A percentile compares a stretch with the other conserved stretches of the same genome.
Evolutionary conservation across 2,113 vertebrate species (phyloP).

Genomic region (Hystrix cristata): DNA sequence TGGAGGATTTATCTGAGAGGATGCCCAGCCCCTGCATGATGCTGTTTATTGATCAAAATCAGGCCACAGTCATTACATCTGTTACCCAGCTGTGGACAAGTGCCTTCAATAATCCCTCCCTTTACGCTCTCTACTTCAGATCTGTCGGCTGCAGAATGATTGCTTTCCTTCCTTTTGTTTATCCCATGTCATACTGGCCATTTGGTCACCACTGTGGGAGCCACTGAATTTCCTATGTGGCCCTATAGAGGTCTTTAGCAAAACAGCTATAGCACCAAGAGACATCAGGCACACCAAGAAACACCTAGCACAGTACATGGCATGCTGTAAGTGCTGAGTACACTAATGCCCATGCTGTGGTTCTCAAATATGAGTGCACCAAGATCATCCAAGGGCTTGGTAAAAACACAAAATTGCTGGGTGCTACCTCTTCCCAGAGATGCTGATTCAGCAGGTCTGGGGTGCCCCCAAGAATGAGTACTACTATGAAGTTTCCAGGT

Average conservation of each 20-base stretch:
- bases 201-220: neutral
- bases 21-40: constrained; percentile 76
- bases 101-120: constrained; percentile 67
- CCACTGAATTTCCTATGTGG: neutral
- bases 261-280: constrained; percentile 50
- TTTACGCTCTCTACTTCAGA: constrained; percentile 70
- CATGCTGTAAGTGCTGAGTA: neutral
- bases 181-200: constrained; percentile 18
- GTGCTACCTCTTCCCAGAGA: neutral
- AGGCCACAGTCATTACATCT: constrained; percentile 67
- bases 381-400: neutral
- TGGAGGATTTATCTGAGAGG: constrained; percentile 75
- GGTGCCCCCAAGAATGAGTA: neutral
- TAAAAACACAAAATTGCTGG: neutral
- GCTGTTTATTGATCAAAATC: constrained; percentile 82
- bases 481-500: constrained; percentile 14
- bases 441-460: neutral
- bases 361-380: neutral
- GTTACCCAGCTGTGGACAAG: constrained; percentile 78
- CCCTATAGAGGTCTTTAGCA: constrained; percentile 40
- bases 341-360: neutral
- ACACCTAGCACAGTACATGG: neutral
- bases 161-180: constrained; percentile 71
- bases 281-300: neutral
- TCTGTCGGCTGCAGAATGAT: constrained; percentile 68